Base-by-base conservation (phyloP, 2,888 invertebrate species). In the Andricus curvator region DNA sequence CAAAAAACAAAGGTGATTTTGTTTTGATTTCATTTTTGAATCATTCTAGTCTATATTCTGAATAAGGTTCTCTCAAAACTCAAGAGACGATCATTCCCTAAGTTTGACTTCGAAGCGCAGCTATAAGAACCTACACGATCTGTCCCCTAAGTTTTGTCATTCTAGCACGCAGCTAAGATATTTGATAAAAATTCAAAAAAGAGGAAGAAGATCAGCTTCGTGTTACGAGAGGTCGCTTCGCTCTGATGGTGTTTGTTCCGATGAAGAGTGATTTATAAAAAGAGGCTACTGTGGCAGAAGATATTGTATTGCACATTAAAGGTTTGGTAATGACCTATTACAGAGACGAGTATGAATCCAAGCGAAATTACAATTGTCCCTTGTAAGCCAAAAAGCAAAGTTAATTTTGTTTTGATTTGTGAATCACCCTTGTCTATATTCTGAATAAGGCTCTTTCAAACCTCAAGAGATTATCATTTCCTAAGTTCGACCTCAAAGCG, bases 201-300 rank as follows among this genome's bases (percentile, higher is more conserved):
- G 6, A 8, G 6, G 33, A 51, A 82, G 83, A 86, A 85, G 84
- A 82, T 70, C 77, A 70, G 82, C 80, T 81, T 80, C 84, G 85
- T 86, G 85, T 85, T 86, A 86, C 86, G 86, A 86, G 83, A 85
- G 85, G 86, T 86, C 87, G 87, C 80, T 83, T 78, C 84, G 82
- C 82, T 82, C 82, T 82, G 85, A 83, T 84, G 84, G 87, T 83
- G 85, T 88, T 88, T 86, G 87, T 87, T 85, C 85, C 88, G 90
- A 89, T 89, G 89, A 86, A 85, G 89, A 89, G 90, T 90, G 90
- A 91, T 91, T 90, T 90, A 89, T 90, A 91, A 91, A 91, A 91
- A 91, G 91, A 89, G 89, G 86, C 91, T 91, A 91, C 91, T 91
- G 90, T 90, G 91, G 90, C 90, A 89, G 91, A 91, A 91, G 90